Conservation (phyloP, 2,113 vertebrate species). For the Sturnira hondurensis region DNA sequence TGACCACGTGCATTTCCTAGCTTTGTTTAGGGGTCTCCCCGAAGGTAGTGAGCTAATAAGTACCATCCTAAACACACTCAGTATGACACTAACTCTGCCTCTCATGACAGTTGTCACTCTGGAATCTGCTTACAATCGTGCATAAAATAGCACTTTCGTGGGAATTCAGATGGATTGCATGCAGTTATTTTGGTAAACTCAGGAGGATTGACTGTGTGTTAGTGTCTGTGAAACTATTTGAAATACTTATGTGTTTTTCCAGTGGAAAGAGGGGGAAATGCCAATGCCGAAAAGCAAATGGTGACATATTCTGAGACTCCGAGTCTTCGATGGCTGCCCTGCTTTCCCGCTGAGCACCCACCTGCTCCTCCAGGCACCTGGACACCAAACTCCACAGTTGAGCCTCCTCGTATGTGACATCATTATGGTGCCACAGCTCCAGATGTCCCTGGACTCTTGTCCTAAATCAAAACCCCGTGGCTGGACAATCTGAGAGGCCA, state of each 20-base stretch:
- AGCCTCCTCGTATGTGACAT: background rate
- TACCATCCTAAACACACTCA: background rate
- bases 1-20: background rate
- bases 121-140: background rate
- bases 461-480: background rate
- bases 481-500: background rate
- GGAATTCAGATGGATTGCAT: background rate
- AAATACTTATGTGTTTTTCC: background rate
- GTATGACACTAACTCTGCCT: background rate
- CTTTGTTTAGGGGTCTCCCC: background rate
- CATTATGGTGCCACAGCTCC: background rate
- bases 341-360: background rate
- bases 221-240: background rate
- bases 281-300: background rate
- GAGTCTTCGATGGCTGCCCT: accelerated
- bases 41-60: background rate
- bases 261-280: background rate
- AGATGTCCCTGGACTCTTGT: background rate
- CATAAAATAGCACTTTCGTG: background rate
- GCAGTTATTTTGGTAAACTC: background rate
- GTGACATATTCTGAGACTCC: background rate
- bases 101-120: background rate
- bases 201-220: background rate
- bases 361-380: background rate
- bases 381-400: accelerated